Conservation (phyloP, 2,113 vertebrate genomes). For the Microcebus lehilahytsara region DNA sequence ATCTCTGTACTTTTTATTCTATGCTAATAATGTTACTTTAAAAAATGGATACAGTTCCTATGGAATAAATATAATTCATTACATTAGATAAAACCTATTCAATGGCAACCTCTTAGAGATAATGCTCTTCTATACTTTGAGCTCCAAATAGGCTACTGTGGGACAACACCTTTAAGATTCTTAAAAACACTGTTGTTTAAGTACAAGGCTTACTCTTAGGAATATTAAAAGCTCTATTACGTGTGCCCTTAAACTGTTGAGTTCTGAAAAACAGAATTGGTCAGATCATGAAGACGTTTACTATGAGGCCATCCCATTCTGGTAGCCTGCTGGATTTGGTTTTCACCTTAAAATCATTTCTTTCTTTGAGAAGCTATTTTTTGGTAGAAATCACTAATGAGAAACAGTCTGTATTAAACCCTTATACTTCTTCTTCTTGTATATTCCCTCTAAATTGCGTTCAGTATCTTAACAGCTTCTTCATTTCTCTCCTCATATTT, state of each 20-base stretch:
- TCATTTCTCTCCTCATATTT: not conserved
- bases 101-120: not conserved
- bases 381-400: not conserved
- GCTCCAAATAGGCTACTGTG: not conserved
- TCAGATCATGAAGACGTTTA: not conserved
- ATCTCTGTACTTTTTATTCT: not conserved
- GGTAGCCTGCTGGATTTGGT: not conserved
- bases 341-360: not conserved
- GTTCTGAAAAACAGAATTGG: not conserved
- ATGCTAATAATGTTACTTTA: not conserved
- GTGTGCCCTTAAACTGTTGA: not conserved
- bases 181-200: not conserved
- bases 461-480: not conserved
- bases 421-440: not conserved
- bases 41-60: not conserved
- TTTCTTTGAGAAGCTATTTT: constrained; percentile 29
- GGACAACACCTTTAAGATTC: not conserved
- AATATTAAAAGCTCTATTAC: not conserved
- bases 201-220: not conserved
- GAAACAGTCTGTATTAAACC: not conserved
- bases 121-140: not conserved
- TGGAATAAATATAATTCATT: not conserved
- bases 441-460: not conserved
- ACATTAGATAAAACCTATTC: not conserved
- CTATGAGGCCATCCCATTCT: not conserved